These are phyloP conservation scores for Erebia palarica DNA, from an alignment of 2,888 invertebrate species.

Conservation along the genomic window DNA sequence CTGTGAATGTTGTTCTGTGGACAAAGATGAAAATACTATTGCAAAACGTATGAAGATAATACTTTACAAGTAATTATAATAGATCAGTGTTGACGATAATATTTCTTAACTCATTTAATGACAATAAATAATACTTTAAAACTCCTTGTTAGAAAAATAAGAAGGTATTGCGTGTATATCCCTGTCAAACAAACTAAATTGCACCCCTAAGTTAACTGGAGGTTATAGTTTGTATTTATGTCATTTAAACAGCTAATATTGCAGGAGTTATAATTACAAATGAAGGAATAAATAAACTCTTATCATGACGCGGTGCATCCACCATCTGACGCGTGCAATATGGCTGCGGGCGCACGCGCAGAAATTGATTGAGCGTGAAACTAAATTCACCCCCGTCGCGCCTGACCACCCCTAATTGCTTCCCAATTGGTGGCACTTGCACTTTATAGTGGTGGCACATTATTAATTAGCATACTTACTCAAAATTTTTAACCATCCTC, in stretches of 20 bases:
- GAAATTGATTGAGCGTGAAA: slow-evolving; percentile 82
- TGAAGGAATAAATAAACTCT: slow-evolving; percentile 57
- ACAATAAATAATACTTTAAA: too few relatives aligned
- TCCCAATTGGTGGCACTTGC: slow-evolving; percentile 67
- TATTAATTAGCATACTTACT: slow-evolving; percentile 54
- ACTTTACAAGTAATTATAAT: too few relatives aligned
- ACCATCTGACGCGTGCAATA: slow-evolving; percentile 81
- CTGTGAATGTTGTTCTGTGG: slow-evolving; percentile 96
- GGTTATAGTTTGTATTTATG: not conserved
- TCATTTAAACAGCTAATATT: not conserved
- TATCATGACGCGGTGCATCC: slow-evolving; percentile 55
- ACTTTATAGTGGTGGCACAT: slow-evolving; percentile 49
- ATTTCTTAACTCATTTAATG: too few relatives aligned
- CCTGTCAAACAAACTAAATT: not conserved
- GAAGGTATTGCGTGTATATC: too few relatives aligned
- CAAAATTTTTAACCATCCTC: not conserved
- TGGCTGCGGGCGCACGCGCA: slow-evolving; percentile 79
- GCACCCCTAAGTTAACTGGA: not conserved
- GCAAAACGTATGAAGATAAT: too few relatives aligned
- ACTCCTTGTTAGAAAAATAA: too few relatives aligned
- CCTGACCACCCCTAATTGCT: slow-evolving; percentile 68
- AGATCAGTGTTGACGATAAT: too few relatives aligned
- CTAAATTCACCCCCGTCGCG: slow-evolving; percentile 78
- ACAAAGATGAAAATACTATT: slow-evolving; percentile 15
- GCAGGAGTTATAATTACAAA: slow-evolving; percentile 34